A percentile compares a stretch with the other conserved stretches of the same genome.
Evolutionary conservation across 2,113 vertebrate species (phyloP).

Genomic region (Takifugu bimaculatus): DNA sequence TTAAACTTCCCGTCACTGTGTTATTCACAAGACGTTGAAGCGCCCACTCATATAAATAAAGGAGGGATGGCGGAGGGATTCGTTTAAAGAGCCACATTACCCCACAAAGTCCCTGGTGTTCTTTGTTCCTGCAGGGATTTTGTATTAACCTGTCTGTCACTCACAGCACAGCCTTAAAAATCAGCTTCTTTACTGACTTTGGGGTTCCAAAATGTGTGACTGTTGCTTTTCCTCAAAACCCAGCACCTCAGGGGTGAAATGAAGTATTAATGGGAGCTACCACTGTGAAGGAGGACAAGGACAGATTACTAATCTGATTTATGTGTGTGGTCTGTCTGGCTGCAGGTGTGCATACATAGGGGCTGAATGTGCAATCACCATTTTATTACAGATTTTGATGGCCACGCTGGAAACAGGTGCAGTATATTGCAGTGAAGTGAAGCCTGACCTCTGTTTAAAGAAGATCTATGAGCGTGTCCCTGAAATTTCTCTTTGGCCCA

Average conservation of each 20-base stretch:
- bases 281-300: conserved; percentile 37
- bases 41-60: not conserved
- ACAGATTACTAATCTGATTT: conserved; percentile 48
- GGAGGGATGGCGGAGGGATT: not conserved
- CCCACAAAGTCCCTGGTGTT: conserved; percentile 9
- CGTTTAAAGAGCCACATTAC: conserved; percentile 5
- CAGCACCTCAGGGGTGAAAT: conserved; percentile 37
- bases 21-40: not conserved
- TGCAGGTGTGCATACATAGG: conserved; percentile 42
- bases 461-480: not conserved
- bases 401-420: conserved; percentile 26
- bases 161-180: conserved; percentile 20
- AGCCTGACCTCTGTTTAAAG: conserved; percentile 21
- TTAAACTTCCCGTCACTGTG: not conserved
- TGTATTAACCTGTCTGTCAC: conserved; percentile 38
- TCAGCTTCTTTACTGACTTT: not conserved
- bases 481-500: not conserved
- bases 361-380: conserved; percentile 10
- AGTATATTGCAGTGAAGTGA: conserved; percentile 23
- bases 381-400: conserved; percentile 20
- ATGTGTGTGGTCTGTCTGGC: conserved; percentile 32
- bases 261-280: conserved; percentile 39
- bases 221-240: conserved; percentile 29
- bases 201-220: conserved; percentile 3
- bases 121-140: conserved; percentile 18